phyloP scores from a whole-genome alignment of 2,113 vertebrate species.

The Pelecanus crispus region DNA sequence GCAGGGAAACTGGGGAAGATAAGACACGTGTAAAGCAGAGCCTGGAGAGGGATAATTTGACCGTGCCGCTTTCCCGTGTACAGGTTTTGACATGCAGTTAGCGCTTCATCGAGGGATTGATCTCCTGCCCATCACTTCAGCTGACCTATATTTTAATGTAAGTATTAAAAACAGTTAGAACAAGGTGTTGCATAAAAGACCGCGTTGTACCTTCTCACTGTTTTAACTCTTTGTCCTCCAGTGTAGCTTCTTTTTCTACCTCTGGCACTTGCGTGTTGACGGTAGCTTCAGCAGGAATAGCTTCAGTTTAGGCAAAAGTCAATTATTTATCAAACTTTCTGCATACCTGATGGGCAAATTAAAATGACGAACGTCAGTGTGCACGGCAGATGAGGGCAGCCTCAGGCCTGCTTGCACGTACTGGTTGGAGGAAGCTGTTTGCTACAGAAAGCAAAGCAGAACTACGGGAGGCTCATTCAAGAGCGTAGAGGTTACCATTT shows the following conservation, averaged over 20 bases:
- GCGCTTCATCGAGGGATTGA: neutral
- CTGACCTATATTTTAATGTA: neutral
- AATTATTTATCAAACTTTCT: neutral
- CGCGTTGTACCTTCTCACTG: neutral
- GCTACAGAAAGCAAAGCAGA: neutral
- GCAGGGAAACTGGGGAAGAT: neutral
- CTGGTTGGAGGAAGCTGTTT: neutral
- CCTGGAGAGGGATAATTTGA: neutral
- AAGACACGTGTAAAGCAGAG: neutral
- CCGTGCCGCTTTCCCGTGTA: rapidly evolving
- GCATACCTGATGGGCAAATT: neutral
- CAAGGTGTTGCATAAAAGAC: neutral
- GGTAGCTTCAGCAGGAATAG: neutral
- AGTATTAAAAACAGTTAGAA: neutral
- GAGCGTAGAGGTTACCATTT: neutral
- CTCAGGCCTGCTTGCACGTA: neutral
- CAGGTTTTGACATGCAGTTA: neutral
- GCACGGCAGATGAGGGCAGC: neutral
- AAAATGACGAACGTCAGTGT: neutral
- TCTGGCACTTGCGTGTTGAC: neutral
- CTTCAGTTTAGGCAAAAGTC: neutral
- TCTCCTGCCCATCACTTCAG: neutral
- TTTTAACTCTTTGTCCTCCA: neutral
- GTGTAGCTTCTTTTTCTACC: neutral
- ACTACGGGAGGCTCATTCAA: neutral